Conservation (phyloP, 2,797 vertebrate species). For the Kryptolebias ocellatus region DNA sequence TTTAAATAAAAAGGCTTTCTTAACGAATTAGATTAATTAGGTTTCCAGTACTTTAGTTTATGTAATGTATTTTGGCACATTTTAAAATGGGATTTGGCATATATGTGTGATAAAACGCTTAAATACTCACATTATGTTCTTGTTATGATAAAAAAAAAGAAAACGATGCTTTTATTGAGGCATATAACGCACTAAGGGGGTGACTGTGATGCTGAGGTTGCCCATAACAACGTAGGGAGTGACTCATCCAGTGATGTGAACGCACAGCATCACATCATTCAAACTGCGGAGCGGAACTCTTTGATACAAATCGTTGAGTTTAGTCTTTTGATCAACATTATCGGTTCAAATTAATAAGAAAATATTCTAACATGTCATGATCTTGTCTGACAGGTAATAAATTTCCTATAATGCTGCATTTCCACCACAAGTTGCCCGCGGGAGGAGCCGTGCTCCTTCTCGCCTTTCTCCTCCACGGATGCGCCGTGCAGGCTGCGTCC, state of each 20-base stretch:
- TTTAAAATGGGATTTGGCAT: not conserved
- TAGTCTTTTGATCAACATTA: not conserved
- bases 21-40: not conserved
- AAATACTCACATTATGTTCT: not conserved
- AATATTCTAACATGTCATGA: not conserved
- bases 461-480: slow-evolving; percentile 82
- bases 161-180: not conserved
- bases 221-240: slow-evolving; percentile 77
- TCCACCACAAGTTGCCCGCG: slow-evolving; percentile 79
- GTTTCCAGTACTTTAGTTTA: not conserved
- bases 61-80: not conserved
- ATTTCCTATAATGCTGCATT: slow-evolving; percentile 81
- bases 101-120: not conserved
- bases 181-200: slow-evolving; percentile 3
- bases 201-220: slow-evolving; percentile 70
- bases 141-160: not conserved
- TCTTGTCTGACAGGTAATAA: slow-evolving; percentile 68
- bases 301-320: slow-evolving; percentile 7
- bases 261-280: slow-evolving; percentile 43
- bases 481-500: slow-evolving; percentile 85
- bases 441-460: slow-evolving; percentile 82
- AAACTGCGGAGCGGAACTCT: slow-evolving; percentile 44
- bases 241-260: slow-evolving; percentile 78
- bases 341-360: not conserved
- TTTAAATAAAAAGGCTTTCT: not conserved